Base-by-base conservation (phyloP, 2,888 invertebrate genomes). In the Drosophila setosimentum region DNA sequence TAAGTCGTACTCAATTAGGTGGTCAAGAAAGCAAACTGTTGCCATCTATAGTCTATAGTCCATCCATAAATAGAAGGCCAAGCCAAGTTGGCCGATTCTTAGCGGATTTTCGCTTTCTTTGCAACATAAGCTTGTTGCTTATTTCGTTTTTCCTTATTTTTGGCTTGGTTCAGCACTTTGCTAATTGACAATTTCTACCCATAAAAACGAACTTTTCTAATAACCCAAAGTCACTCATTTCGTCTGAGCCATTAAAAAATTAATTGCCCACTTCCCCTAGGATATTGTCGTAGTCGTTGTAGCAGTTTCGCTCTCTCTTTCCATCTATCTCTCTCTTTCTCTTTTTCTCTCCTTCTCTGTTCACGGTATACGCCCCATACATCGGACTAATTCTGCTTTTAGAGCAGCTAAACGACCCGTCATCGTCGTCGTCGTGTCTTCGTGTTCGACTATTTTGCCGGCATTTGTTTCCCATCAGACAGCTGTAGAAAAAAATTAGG, bases 201-300 rank as follows among this genome's bases (percentile, higher is more conserved):
- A 75, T 68, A 63, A 77, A 81, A 72, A 67, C 69, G 80, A 88
- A 84, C 61, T 76, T 83, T 80, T 64, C 78, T 86, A 77, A 77
- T 84, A 88, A 74, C 84, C 86, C 72, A 68, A 87, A 85, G 70
- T 80, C 86, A 82, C 77, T 87, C 85, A 87, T 75, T 89, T 77
- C 70, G 87, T 82, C 83, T 89, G 74, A 85, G 86, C 87, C 85
- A 86, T 85, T 87, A 87, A 87, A 89, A 89, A 87, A 87, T 87
- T 89, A 89, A 86, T 89, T 86, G 87, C 78, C 83, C 60, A 71
- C 73, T 82, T 80, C 76, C 81, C 80, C 71, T 49, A 76, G 80
- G 78, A 78, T 76, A 53, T 48, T 53, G 32, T 42, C 55, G 32
- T 45, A 63, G 55, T 57, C 37, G 53, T 51, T 18, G 11, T 27